Percentiles rank a stretch among this genome's conserved stretches.
phyloP scores from a whole-genome alignment of 2,888 invertebrate species.

The Myopa testacea region DNA sequence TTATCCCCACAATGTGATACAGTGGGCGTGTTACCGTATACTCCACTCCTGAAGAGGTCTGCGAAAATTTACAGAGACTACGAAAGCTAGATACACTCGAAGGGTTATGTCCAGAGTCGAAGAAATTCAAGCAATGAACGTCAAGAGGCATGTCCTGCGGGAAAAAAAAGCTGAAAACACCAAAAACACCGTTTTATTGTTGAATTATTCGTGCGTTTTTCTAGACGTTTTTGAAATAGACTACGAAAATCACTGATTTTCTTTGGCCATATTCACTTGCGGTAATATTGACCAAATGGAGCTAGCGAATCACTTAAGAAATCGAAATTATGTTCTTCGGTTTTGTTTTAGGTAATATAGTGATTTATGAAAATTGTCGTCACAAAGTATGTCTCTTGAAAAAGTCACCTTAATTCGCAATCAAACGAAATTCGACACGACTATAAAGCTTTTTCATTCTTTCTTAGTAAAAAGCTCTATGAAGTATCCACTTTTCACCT shows the following conservation, averaged over 20 bases:
- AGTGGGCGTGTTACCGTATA: slow-evolving; percentile 52
- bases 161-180: slow-evolving; percentile 65
- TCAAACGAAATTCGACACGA: slow-evolving; percentile 17
- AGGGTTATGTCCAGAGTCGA: slow-evolving; percentile 41
- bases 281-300: slow-evolving; percentile 55
- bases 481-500: slow-evolving; percentile 6
- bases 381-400: slow-evolving; percentile 65
- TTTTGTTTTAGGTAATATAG: neutral
- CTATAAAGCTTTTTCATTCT: slow-evolving; percentile 32
- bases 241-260: slow-evolving; percentile 18
- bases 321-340: slow-evolving; percentile 22
- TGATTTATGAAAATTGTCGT: slow-evolving; percentile 30
- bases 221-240: slow-evolving; percentile 55
- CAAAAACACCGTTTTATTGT: slow-evolving; percentile 60
- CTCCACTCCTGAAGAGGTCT: slow-evolving; percentile 46
- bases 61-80: slow-evolving; percentile 43
- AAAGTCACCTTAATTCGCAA: slow-evolving; percentile 54
- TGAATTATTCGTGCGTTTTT: slow-evolving; percentile 56
- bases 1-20: slow-evolving; percentile 45
- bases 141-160: slow-evolving; percentile 58
- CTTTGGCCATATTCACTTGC: slow-evolving; percentile 53
- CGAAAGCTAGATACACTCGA: slow-evolving; percentile 42
- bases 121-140: slow-evolving; percentile 42
- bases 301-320: slow-evolving; percentile 16
- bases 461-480: slow-evolving; percentile 29